Evolutionary conservation across 2,888 invertebrate genomes (phyloP), one percentile per base, ranked within the genome.

Genomic region (Ichneumon xanthorius): DNA sequence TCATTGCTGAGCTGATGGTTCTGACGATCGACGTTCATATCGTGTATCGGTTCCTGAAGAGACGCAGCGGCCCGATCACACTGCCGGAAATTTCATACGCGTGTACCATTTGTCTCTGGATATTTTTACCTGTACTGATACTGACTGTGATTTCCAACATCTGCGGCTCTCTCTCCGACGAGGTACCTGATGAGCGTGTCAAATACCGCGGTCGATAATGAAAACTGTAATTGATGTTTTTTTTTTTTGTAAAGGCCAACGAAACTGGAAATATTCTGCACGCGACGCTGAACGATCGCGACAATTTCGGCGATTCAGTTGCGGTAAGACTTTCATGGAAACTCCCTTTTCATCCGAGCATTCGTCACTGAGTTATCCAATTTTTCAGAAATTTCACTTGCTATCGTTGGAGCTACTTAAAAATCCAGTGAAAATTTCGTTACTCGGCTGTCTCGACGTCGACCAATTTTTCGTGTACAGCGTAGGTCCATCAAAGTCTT

Each of bases 251-350:
- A 7, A 37, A 72, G 79, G 79, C 71, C 1, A 79, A 79, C 53
- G 48, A 72, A 16, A 63, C 79, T 14, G 79, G 79, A 37, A 71
- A 72, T 16, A 58, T 79, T 53, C 26, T 79, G 0, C 79, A 79
- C 71, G 61, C 48, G 22, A 79, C 50, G 22, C 4, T 71, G n/a
- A 79, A 65, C 40, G n/a, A 22, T 71, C 22, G 16, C 11, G 22
- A 71, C 7, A 45, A n/a, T 33, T 63, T 63, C 4, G 50, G 50
- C 16, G 16, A 79, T 37, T 6, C 50, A n/a, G 11, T 14, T n/a
- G 63, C 50, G 61, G 79, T 65, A 71, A 71, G 22, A 5, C 14
- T 1, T 33, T 22, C 22, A 19, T 30, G 55, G 33, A 55, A 37
- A 40, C 22, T 37, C 3, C 16, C 30, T n/a, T 33, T 55, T 33